Evolutionary conservation across 2,797 vertebrate species (phyloP).

Genomic region (Leuciscus waleckii): DNA sequence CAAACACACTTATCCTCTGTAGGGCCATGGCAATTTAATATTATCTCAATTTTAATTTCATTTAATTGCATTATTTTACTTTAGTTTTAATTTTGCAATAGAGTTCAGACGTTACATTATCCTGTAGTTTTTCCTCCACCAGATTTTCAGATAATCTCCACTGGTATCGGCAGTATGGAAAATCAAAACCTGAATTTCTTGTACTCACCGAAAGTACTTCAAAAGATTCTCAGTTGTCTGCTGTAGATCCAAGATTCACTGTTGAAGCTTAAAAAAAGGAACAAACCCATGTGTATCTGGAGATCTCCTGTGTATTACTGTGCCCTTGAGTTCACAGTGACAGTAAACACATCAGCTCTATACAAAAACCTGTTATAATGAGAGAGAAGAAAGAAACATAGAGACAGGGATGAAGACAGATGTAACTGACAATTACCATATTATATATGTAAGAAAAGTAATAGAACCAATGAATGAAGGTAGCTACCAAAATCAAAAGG

Average conservation of each 20-base stretch:
- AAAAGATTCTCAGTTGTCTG: neutral
- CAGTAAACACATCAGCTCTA: too few species aligned
- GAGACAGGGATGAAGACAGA: too few species aligned
- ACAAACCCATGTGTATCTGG: neutral
- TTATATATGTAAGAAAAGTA: too few species aligned
- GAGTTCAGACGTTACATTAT: neutral
- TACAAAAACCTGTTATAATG: too few species aligned
- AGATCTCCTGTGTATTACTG: neutral
- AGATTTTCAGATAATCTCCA: neutral
- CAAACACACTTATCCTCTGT: neutral
- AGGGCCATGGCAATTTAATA: neutral
- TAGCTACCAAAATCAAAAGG: neutral
- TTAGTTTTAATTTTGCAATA: neutral
- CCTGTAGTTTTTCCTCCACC: neutral
- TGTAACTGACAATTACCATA: too few species aligned
- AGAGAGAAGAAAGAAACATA: too few species aligned
- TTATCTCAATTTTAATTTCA: neutral
- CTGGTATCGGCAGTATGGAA: neutral
- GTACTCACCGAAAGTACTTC: neutral
- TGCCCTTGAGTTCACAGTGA: too few species aligned
- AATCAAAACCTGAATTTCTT: slow-evolving; percentile 2
- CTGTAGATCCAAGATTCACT: neutral
- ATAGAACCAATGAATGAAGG: neutral
- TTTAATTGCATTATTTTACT: neutral
- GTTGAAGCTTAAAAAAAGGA: too few species aligned